Evolutionary conservation across 1,140 invertebrate species (phyloP), one percentile per base, ranked within the genome.

Genomic region (Procambarus clarkii): DNA sequence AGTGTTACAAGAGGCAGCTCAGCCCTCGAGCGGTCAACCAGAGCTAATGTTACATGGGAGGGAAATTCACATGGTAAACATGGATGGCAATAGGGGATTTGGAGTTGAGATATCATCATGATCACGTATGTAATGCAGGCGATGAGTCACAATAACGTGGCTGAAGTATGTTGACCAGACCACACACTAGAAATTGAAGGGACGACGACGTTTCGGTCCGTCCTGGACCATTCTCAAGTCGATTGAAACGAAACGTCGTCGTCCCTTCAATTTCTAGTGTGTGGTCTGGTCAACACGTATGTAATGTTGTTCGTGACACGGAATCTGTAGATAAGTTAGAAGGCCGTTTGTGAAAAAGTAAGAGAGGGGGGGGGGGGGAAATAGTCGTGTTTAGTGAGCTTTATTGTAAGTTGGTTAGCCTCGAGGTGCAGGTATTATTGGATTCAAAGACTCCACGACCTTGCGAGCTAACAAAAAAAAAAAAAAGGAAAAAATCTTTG

Each of bases 401-500:
- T 83, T 83, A 58, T 83, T 83, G 81, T 60, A 18, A 8, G 15
- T 60, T 46, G 58, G 81, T 83, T 83, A 83, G 69, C 58, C 81
- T 83, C 81, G 81, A 50, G 81, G n/a, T 46, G n/a, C 13, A 83
- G 60, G 58, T 54, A 60, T 74, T 74, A 74, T 34, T 74, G 69
- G 69, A 74, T n/a, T 74, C 69, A 74, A 74, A 74, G 80, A 50
- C 58, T 44, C 58, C 21, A 54, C 69, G 60, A 45, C 81, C 81
- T 83, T 83, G 81, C 45, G 50, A 46, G 34, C 34, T 69, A 83
- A 83, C 69, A 11, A 83, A 83, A 60, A 44, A 54, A 83, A 34
- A 34, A 82, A 83, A 11, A 83, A 83, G 81, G 24, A 54, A 83
- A 54, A 83, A 83, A 83, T 83, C 81, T 54, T 83, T 83, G 81